Base-by-base conservation (phyloP, 2,797 vertebrate genomes). In the Jordanella pulchra region DNA sequence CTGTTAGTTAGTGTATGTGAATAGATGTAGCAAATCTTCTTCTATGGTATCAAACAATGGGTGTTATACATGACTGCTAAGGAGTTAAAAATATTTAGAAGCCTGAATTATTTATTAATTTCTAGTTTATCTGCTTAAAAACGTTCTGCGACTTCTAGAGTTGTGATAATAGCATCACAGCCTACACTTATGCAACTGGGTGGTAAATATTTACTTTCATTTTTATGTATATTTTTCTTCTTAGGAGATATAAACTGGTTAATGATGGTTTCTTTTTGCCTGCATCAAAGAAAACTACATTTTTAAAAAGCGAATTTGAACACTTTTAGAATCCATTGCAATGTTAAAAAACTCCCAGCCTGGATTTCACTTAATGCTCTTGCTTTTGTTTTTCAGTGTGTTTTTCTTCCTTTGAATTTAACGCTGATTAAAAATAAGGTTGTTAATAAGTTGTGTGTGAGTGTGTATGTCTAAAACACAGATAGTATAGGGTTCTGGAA, bases 401-500 rank as follows among this genome's bases (percentile, higher is more conserved):
- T 74, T 70, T 71, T 35, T 75, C 80, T 88, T 86, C 80, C 86
- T 54, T 79, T 77, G 56, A 70, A 82, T 81, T 71, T 76, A 73
- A 76, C 66, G 14, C 76, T 35, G 51, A 72, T 83, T 80, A 75
- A 83, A 76, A 85, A 89, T 89, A 84, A 72, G 81, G 87, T 87
- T 76, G 78, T 73, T 72, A 82, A 61, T 54, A 77, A 73, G 72
- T 73, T 66, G 35, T 75, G n/a, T 66, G 71, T 61, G 50, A 76
- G 76, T 77, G 67, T 69, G 77, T 44, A 65, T 64, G 67, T 80
- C 51, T 79, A 63, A 63, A 67, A 61, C 60, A 80, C 63, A 50
- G 73, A 84, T 65, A 69, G 67, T 30, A 69, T 75, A 81, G 79
- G 65, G 80, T 88, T 77, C 84, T 76, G 85, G 76, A 69, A 84